Evolutionary conservation across 2,113 vertebrate genomes (phyloP), one percentile per base, ranked within the genome.

Genomic region (Australoheros scitulus): DNA sequence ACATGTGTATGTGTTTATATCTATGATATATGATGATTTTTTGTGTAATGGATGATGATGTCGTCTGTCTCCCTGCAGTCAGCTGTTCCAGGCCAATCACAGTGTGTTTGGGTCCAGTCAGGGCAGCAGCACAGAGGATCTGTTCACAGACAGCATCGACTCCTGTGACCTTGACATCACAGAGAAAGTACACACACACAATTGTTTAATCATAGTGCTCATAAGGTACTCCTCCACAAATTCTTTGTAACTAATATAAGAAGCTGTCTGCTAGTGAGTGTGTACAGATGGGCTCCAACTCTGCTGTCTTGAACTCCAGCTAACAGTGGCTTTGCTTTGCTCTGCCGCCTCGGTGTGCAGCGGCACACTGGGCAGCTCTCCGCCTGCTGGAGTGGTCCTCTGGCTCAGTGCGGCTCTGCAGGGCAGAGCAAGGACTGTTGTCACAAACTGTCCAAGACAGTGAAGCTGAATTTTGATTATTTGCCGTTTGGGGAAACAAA

Each of bases 101-200:
- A 90, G 82, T 1, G 88, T 92, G 72, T 96, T 98, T 81, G 99
- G 97, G 92, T 99, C 97, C 93, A 98, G 97, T 70, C 97, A 97
- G 83, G 85, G 77, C 1, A 98, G 97, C 94, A 99, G 98, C 95
- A 99, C 97, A 0, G 98, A 99, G 93, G 98, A 99, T 82, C 91
- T 99, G 90, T 99, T 98, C 95, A 91, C 97, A 32, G 98, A 99
- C 90, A 99, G 97, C 92, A 97, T 99, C 13, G 97, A 99, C 94
- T 98, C 97, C 74, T 97, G 97, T 79, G 98, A 99, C 83, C 96
- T 97, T 0, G 98, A 99, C 93, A 98, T 99, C 93, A 97, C 97
- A 0, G 97, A 99, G 89, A 99, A 99, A 95, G 98, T 99, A 92
- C 26, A 24, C 17, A 14, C 38, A 41, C 0, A 43, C 22, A 56